phyloP scores from a whole-genome alignment of 2,888 invertebrate species.

The Cantharis flavilabris region DNA sequence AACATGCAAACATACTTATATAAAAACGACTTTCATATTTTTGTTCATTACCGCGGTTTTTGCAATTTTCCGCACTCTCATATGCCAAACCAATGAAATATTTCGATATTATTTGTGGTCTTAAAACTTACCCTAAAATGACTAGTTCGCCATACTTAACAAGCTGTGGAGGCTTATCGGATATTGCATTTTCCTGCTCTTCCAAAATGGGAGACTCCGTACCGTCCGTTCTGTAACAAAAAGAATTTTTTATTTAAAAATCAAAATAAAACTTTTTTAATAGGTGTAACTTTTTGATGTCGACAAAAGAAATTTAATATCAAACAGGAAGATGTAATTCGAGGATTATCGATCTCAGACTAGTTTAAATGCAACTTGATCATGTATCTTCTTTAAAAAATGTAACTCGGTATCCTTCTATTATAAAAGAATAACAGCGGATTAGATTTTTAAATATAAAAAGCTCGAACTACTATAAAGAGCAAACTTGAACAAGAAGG shows the following conservation, averaged over 20 bases:
- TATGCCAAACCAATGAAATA: too few relatives aligned
- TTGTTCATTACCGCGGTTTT: neutral
- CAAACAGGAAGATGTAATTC: neutral
- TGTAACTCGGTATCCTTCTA: neutral
- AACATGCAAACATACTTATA: neutral
- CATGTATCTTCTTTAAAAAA: neutral
- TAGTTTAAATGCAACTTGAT: neutral
- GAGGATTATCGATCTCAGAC: neutral
- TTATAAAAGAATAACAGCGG: neutral
- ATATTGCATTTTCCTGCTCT: conserved; percentile 73
- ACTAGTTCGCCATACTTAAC: conserved; percentile 92
- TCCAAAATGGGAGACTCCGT: conserved; percentile 77
- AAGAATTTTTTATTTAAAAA: neutral
- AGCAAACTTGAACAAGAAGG: neutral
- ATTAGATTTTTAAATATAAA: neutral
- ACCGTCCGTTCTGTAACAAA: conserved; percentile 61
- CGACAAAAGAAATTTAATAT: neutral
- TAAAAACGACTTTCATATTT: neutral
- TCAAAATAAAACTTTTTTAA: neutral
- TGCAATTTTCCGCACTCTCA: too few relatives aligned
- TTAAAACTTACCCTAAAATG: conserved; percentile 82
- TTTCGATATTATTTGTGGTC: neutral
- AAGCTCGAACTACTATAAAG: neutral
- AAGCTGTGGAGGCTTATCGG: conserved; percentile 77
- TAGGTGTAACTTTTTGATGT: neutral